Conservation (phyloP, 2,888 invertebrate species). For the Notodonta dromedarius region DNA sequence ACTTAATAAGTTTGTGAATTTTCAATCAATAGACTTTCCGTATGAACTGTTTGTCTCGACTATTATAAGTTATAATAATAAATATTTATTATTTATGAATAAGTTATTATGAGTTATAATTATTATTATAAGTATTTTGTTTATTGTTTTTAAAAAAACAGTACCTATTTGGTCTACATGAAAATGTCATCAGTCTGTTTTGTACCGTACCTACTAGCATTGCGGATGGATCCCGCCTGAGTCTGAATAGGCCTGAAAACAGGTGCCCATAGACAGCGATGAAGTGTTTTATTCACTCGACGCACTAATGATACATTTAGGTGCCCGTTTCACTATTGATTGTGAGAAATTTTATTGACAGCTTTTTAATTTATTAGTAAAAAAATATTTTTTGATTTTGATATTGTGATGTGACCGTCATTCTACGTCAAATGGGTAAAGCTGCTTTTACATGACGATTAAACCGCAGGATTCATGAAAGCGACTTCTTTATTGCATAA, state of each 20-base stretch:
- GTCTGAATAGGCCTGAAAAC: conserved; percentile 56
- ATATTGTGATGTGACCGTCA: not conserved
- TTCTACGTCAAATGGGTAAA: not conserved
- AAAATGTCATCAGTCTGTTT: not conserved
- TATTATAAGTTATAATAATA: too few relatives aligned
- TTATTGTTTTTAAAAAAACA: too few relatives aligned
- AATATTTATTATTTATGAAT: too few relatives aligned
- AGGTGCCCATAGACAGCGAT: conserved; percentile 74
- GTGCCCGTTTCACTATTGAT: not conserved
- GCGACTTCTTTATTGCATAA: too few relatives aligned
- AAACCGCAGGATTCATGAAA: too few relatives aligned
- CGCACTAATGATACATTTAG: conserved; percentile 48
- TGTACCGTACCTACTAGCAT: not conserved
- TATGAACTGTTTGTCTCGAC: too few relatives aligned
- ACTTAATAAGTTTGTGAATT: too few relatives aligned
- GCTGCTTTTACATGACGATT: not conserved
- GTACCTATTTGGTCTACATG: too few relatives aligned
- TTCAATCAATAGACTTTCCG: too few relatives aligned
- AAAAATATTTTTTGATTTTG: not conserved
- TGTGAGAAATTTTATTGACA: conserved; percentile 1
- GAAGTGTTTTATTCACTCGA: conserved; percentile 71
- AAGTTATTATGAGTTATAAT: too few relatives aligned
- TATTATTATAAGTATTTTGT: too few relatives aligned
- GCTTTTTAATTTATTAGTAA: not conserved
- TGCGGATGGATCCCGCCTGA: not conserved